Base-by-base conservation (phyloP, 2,797 vertebrate species). In the Anguilla anguilla region DNA sequence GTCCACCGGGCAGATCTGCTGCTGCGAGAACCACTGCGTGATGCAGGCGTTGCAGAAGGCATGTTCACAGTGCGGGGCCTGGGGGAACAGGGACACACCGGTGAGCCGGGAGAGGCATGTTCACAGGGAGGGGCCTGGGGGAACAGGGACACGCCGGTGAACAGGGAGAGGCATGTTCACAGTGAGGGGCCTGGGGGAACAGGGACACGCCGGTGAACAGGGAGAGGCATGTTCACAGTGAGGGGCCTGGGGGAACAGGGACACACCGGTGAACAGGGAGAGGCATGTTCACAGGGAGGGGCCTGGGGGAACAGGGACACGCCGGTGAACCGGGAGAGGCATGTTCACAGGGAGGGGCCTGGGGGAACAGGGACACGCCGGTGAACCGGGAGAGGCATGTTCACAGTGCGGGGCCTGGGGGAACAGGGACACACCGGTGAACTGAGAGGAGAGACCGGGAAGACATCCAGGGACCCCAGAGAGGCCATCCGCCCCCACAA, bases 21-120 rank as follows among this genome's bases (percentile, higher is more conserved):
- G 98, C 96, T 99, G 98, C 39, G 97, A 98, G 89, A 99, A 99
- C 98, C 98, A 99, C 96, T 99, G 98, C 1, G 98, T 99, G 96
- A 99, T 99, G 95, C 98, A 99, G 93, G 98, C 98, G 19, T 99
- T 99, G 96, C 98, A 99, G 96, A 99, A 99, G 89, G 98, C 98
- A 95, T 99, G 98, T 92, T 99, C 98, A 74, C 98, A 99, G 93
- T 99, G 98, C 53, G 31, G 31, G 31, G 31, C 31, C 31, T 31
- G 55, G 86, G 84, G 86, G 86, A 3, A 49, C 49, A 51, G 10
- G 49, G 49, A 51, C 49, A 51, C 2, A 0, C 49, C 49, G 49
- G 49, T 51, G 49, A 51, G 10, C 49, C 4, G 49, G 49, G 49
- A 51, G 49, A 99, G 89, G 98, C 98, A 95, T 99, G 98, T 92